Percentiles rank a stretch among this genome's conserved stretches.
Evolutionary conservation across 2,797 vertebrate species (phyloP).

Genomic region (Cirrhinus molitorella): DNA sequence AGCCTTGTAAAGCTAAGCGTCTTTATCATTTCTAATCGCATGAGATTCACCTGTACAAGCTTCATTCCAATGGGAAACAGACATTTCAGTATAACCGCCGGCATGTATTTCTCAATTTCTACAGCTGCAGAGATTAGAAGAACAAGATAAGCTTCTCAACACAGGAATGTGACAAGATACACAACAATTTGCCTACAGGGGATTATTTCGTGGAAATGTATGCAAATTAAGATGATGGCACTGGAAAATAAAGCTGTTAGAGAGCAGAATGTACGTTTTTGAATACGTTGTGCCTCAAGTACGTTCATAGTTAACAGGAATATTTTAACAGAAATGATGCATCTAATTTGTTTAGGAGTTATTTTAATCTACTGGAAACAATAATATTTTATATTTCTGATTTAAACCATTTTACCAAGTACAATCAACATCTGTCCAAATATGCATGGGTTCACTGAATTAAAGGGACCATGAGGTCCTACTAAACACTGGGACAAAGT

Average conservation of each 20-base stretch:
- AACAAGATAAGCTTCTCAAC: not conserved
- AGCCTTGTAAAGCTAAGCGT: not conserved
- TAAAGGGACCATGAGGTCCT: slow-evolving; percentile 15
- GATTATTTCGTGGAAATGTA: slow-evolving; percentile 5
- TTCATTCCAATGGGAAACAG: not conserved
- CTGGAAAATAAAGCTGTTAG: not conserved
- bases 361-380: not conserved
- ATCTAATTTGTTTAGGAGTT: too few species aligned
- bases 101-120: not conserved
- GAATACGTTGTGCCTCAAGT: not conserved
- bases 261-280: not conserved
- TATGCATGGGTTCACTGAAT: not conserved
- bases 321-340: too few species aligned
- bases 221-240: slow-evolving; percentile 22
- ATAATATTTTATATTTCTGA: not conserved
- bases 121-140: slow-evolving; percentile 9
- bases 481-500: slow-evolving; percentile 32
- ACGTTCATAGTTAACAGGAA: too few species aligned
- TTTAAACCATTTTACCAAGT: not conserved
- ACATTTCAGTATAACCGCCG: not conserved
- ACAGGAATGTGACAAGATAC: slow-evolving; percentile 26
- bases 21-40: not conserved
- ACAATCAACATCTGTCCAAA: not conserved
- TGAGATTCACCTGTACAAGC: not conserved
- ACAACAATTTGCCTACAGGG: not conserved